Evolutionary conservation across 2,797 vertebrate genomes (phyloP).

Genomic region (Chrysocyon brachyurus): DNA sequence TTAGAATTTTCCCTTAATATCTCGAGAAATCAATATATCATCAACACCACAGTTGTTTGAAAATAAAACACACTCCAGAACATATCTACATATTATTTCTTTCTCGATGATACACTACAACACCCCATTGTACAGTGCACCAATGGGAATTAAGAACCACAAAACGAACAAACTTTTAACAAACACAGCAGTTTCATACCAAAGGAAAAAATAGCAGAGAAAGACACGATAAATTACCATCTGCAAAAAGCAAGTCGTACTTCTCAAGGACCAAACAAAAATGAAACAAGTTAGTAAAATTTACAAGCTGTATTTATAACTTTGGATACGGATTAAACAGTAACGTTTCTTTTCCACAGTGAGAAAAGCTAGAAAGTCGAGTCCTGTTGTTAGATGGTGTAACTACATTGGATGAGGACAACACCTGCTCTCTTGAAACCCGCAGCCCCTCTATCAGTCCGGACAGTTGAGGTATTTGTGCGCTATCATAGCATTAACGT

Average conservation of each 20-base stretch:
- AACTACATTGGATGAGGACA: neutral
- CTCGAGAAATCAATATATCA: constrained; percentile 84
- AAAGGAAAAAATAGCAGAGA: constrained; percentile 88
- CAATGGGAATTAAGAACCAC: constrained; percentile 92
- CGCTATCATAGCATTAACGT: neutral
- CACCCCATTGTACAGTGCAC: constrained; percentile 95
- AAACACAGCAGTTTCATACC: constrained; percentile 92
- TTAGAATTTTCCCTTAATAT: constrained; percentile 88
- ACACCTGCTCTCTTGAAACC: constrained; percentile 55
- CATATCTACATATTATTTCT: constrained; percentile 93
- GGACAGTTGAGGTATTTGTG: constrained; percentile 87
- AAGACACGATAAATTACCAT: constrained; percentile 91
- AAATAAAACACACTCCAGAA: constrained; percentile 91
- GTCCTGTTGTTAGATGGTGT: neutral
- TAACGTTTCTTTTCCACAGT: constrained; percentile 81
- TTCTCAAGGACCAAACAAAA: constrained; percentile 91
- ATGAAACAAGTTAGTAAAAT: constrained; percentile 88
- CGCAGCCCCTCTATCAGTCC: constrained; percentile 38
- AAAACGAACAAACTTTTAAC: constrained; percentile 87
- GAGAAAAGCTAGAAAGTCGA: constrained; percentile 75
- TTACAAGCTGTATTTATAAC: constrained; percentile 91
- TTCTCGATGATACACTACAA: constrained; percentile 94
- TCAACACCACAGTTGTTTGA: constrained; percentile 89
- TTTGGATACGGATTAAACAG: constrained; percentile 78
- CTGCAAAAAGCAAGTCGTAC: constrained; percentile 86